Evolutionary conservation across 92 coral and sea anemone species (phyloP).

Genomic region (Actinostola sp.): DNA sequence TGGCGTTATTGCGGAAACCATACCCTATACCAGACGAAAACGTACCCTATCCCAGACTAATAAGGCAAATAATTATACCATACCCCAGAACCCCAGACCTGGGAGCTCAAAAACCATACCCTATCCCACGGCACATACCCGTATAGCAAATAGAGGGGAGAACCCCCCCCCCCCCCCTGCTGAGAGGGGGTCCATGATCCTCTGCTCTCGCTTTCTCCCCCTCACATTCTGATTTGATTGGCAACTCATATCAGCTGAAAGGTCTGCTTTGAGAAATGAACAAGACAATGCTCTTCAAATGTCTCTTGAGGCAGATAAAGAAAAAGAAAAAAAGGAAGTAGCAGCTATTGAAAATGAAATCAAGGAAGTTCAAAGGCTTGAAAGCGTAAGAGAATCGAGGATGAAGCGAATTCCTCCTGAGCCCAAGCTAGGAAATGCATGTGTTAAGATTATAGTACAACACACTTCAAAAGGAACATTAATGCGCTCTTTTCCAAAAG

Average conservation of each 20-base stretch:
- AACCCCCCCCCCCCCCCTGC: no score
- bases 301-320: constrained; percentile 30
- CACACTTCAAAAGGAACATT: constrained; percentile 32
- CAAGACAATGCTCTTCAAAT: constrained; percentile 1
- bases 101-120: no score
- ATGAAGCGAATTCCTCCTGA: constrained; percentile 36
- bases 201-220: no score
- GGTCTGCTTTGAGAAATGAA: constrained; percentile 11
- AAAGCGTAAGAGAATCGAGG: constrained; percentile 18
- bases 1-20: no score
- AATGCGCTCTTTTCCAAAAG: constrained; percentile 18
- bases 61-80: no score
- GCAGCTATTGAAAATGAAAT: constrained; percentile 21
- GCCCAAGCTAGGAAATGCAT: constrained; percentile 23
- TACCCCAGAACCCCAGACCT: no score
- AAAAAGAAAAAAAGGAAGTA: constrained; percentile 21
- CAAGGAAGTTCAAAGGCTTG: constrained; percentile 30
- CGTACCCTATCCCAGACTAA: no score
- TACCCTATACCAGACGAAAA: no score
- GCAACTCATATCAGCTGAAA: constrained; percentile 7
- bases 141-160: no score
- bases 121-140: no score
- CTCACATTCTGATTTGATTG: constrained; percentile 20
- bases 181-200: no score
- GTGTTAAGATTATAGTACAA: constrained; percentile 30